Evolutionary conservation across 2,888 invertebrate genomes (phyloP).

Genomic region (Pemphredon lugubris): DNA sequence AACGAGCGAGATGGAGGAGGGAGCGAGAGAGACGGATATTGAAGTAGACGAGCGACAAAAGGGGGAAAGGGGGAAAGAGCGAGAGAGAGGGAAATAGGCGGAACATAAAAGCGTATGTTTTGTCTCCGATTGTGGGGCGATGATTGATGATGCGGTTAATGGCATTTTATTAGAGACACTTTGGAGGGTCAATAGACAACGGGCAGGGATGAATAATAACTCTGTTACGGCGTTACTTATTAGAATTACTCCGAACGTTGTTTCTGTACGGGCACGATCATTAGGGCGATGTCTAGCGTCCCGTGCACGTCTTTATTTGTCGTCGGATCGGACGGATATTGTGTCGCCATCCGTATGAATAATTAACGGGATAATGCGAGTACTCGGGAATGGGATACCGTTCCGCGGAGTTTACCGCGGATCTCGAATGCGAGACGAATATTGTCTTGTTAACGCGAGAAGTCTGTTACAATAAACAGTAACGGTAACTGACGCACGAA

Average conservation of each 20-base stretch:
- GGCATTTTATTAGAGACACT: conserved; percentile 75
- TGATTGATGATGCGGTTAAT: conserved; percentile 76
- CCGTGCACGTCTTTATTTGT: conserved; percentile 51
- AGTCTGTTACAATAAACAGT: background rate
- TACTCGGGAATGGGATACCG: background rate
- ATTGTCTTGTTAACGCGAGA: conserved; percentile 4
- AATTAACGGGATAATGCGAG: conserved; percentile 38
- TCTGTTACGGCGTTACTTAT: conserved; percentile 67
- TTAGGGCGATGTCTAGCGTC: conserved; percentile 43
- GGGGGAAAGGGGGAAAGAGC: background rate
- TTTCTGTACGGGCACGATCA: conserved; percentile 48
- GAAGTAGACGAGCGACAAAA: conserved; percentile 8
- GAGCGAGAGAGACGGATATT: conserved; percentile 15
- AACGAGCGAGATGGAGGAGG: conserved; percentile 7
- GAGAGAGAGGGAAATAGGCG: conserved; percentile 21
- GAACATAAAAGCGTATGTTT: conserved; percentile 66
- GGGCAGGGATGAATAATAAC: conserved; percentile 71
- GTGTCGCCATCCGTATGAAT: conserved; percentile 27
- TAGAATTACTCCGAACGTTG: conserved; percentile 64
- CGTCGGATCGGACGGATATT: conserved; percentile 8
- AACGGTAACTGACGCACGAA: background rate
- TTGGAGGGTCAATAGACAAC: conserved; percentile 71
- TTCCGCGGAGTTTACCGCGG: background rate
- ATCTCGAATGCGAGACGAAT: conserved; percentile 19
- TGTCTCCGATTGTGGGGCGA: conserved; percentile 70